A percentile compares a stretch with the other conserved stretches of the same genome.
Conservation (phyloP, 2,797 vertebrate genomes). For the Pseudochirops cupreus region DNA sequence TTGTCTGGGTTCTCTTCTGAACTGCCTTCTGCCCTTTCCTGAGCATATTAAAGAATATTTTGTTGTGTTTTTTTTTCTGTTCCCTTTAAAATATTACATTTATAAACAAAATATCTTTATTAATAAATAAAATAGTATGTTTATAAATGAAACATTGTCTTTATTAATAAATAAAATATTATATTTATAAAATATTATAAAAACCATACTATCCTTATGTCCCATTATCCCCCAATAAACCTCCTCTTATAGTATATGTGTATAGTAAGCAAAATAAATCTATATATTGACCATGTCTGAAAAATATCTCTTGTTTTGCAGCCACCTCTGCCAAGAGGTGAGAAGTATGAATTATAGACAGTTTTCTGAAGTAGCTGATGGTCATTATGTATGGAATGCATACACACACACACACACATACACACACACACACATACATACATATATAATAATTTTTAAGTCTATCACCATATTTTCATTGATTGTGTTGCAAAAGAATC, state of each 20-base stretch:
- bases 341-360: background rate
- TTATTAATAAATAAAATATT: background rate
- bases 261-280: background rate
- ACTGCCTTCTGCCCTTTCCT: background rate
- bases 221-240: background rate
- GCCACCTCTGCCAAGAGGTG: background rate
- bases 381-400: background rate
- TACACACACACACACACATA: background rate
- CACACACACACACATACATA: background rate
- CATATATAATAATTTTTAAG: background rate
- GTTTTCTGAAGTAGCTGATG: background rate
- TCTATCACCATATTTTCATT: background rate
- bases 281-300: background rate
- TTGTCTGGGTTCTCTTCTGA: background rate
- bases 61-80: background rate
- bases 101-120: too few relatives aligned
- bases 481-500: background rate
- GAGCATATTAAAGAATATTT: background rate
- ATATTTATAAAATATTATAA: background rate
- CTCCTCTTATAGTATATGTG: background rate
- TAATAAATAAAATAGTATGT: too few relatives aligned
- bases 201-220: background rate
- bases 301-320: background rate
- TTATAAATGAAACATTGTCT: background rate
- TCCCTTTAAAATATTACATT: background rate